Evolutionary conservation across 30 jellyfish, hydroid and myxozoan species (phyloP).

Genomic region (Rhopilema esculentum): DNA sequence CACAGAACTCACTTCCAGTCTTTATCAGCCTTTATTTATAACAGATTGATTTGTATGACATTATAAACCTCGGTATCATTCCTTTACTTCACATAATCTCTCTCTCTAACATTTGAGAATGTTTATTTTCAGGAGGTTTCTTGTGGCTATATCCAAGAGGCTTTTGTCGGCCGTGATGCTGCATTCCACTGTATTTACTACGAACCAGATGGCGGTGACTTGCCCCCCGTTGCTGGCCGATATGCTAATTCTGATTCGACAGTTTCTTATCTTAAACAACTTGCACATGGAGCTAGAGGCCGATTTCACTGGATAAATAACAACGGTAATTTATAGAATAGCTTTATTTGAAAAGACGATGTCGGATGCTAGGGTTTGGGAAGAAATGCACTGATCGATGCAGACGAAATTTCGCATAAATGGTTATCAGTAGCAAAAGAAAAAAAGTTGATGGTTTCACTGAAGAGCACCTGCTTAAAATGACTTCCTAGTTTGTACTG

Average conservation of each 20-base stretch:
- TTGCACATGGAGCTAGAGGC: slow-evolving; percentile 74
- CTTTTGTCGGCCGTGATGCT: slow-evolving; percentile 71
- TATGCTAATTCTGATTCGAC: slow-evolving; percentile 63
- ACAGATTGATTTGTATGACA: background rate
- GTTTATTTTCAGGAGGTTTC: slow-evolving; percentile 63
- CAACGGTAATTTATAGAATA: slow-evolving; percentile 25
- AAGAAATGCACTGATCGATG: too few species aligned
- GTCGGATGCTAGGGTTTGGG: background rate
- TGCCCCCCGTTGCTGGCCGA: slow-evolving; percentile 61
- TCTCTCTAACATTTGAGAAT: background rate
- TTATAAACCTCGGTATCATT: background rate
- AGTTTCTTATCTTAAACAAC: slow-evolving; percentile 51
- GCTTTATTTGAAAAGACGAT: background rate
- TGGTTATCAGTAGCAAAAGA: too few species aligned
- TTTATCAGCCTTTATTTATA: too few species aligned
- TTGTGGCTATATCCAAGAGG: slow-evolving; percentile 70
- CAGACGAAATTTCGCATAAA: too few species aligned
- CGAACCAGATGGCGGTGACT: slow-evolving; percentile 71
- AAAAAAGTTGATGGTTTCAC: too few species aligned
- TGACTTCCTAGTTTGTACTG: too few species aligned
- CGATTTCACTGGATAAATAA: slow-evolving; percentile 83
- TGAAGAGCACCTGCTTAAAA: too few species aligned
- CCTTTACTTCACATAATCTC: background rate
- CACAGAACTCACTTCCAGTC: too few species aligned
- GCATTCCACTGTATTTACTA: slow-evolving; percentile 73